Evolutionary conservation across 2,797 vertebrate species (phyloP).

Genomic region (Enteromius unitaeniatus): DNA sequence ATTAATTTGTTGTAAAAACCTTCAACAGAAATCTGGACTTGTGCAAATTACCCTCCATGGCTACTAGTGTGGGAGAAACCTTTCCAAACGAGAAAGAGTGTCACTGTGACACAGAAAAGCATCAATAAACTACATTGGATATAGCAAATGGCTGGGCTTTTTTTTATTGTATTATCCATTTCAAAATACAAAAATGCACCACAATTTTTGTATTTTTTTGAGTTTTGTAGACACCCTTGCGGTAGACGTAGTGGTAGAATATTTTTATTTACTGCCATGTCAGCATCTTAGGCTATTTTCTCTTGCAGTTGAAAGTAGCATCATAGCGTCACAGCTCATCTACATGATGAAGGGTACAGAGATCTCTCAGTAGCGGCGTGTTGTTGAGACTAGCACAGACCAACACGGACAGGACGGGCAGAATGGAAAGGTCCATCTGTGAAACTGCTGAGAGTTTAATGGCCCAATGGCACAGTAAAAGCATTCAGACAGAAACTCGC

Average conservation of each 20-base stretch:
- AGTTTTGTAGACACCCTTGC: not conserved
- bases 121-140: not conserved
- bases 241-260: not conserved
- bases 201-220: too few species aligned
- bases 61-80: constrained; percentile 8
- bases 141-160: not conserved
- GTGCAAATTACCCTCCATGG: not conserved
- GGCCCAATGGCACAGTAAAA: constrained; percentile 3
- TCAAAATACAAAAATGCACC: not conserved
- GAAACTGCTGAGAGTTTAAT: constrained; percentile 24
- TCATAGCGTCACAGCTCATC: not conserved
- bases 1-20: not conserved
- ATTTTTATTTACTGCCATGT: not conserved
- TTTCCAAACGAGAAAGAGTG: not conserved
- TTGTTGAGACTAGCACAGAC: constrained; percentile 44
- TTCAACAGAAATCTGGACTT: not conserved
- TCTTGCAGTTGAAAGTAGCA: not conserved
- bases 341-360: not conserved
- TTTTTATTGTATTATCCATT: not conserved
- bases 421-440: constrained; percentile 45
- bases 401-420: constrained; percentile 17
- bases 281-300: not conserved
- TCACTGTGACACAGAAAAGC: not conserved
- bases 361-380: constrained; percentile 34
- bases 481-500: constrained; percentile 29